Evolutionary conservation across 1,140 invertebrate species (phyloP), one percentile per base, ranked within the genome.

Genomic region (Platyscapa corneri): DNA sequence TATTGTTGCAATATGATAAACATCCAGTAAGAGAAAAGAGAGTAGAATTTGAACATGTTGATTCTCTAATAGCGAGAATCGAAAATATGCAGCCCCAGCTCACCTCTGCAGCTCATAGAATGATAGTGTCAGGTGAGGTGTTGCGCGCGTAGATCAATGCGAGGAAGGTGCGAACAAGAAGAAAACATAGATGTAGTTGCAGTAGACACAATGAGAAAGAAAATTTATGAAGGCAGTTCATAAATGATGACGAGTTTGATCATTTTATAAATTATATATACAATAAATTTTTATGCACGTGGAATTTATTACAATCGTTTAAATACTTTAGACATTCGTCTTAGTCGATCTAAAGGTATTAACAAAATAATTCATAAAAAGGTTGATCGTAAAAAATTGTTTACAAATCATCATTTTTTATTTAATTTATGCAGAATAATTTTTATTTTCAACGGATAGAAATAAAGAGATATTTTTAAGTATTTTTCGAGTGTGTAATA

Each of bases 71-170:
- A 37, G 37, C 72, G 46, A 87, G 85, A 83, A 64, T 87, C 88
- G 89, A 89, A 82, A 90, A 65, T 88, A 91, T 89, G 84, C 92
- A 90, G 92, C 92, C 90, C 91, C 92, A 92, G 92, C 92, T 93
- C 92, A 93, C 92, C 92, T 93, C 92, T 93, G 92, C 89, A 93
- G 91, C 90, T 92, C 90, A 92, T 92, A 92, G 91, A 92, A 93
- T 88, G 91, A 92, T 92, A 92, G 91, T 92, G 89, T 92, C 90
- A 89, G 90, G 90, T 92, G 92, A 83, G 67, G 90, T 92, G 92
- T 92, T 92, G 91, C 89, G 89, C 91, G 90, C 91, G 90, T 92
- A 92, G 91, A 93, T 93, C 91, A 92, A 93, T 92, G 91, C 89
- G 89, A 90, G 91, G 90, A 88, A 90, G 89, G 92, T 93, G 92